Conservation (phyloP, 2,888 invertebrate genomes). For the Microctonus hyperodae region DNA sequence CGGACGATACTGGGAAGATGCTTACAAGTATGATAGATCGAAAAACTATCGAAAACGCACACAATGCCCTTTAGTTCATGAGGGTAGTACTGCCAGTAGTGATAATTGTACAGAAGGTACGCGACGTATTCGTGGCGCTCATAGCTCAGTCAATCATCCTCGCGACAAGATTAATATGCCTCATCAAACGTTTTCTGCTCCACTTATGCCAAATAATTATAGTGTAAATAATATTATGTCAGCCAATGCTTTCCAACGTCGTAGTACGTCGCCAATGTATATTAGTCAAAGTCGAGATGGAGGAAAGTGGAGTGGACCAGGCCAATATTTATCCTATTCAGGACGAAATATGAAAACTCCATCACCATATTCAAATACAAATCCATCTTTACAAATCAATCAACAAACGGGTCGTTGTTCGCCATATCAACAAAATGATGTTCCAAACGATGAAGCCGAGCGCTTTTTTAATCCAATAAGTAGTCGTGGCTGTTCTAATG, state of each 20-base stretch:
- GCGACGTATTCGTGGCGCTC: conserved; percentile 55
- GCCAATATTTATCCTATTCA: conserved; percentile 34
- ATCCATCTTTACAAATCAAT: conserved; percentile 43
- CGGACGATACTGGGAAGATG: conserved; percentile 50
- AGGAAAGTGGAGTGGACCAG: conserved; percentile 55
- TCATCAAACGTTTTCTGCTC: conserved; percentile 41
- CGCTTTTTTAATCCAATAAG: conserved; percentile 61
- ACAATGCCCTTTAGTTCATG: conserved; percentile 50
- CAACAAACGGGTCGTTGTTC: conserved; percentile 50
- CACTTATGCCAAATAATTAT: conserved; percentile 44
- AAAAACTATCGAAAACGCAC: conserved; percentile 48
- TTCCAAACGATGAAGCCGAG: conserved; percentile 59
- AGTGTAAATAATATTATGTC: conserved; percentile 42
- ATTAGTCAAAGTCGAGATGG: conserved; percentile 46
- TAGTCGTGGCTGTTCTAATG: conserved; percentile 38
- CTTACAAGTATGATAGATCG: conserved; percentile 44
- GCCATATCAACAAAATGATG: conserved; percentile 53
- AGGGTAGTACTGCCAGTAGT: conserved; percentile 38
- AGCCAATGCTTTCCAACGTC: conserved; percentile 49
- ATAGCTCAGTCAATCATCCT: conserved; percentile 48
- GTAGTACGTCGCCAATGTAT: conserved; percentile 58
- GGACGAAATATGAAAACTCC: conserved; percentile 55
- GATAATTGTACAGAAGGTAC: conserved; percentile 51
- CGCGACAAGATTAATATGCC: conserved; percentile 47
- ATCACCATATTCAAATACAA: conserved; percentile 59